Evolutionary conservation across 2,888 invertebrate genomes (phyloP).

Genomic region (Oegoconia quadripuncta): DNA sequence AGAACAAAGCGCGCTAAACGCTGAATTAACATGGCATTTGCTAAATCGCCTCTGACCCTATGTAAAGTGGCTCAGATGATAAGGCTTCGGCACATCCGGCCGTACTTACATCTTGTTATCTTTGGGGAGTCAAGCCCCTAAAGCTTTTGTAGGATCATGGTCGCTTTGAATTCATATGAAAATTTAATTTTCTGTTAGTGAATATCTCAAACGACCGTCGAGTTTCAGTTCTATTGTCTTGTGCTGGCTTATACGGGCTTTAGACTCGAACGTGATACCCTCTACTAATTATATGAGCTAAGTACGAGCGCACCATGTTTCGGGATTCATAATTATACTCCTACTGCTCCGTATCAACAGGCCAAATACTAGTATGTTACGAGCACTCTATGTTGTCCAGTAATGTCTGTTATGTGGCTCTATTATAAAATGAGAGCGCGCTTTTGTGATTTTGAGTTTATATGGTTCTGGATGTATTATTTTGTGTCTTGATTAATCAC

Average conservation of each 20-base stretch:
- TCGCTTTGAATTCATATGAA: conserved; percentile 67
- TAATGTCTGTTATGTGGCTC: conserved; percentile 40
- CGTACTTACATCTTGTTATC: conserved; percentile 67
- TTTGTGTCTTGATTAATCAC: too few relatives aligned
- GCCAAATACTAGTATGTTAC: too few relatives aligned
- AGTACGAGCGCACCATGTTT: conserved; percentile 63
- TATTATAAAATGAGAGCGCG: too few relatives aligned
- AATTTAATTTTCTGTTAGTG: conserved; percentile 73
- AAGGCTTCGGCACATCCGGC: conserved; percentile 53
- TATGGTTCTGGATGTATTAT: too few relatives aligned
- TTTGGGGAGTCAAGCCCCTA: conserved; percentile 52
- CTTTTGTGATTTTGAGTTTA: too few relatives aligned
- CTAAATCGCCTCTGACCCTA: conserved; percentile 62
- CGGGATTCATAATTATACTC: conserved; percentile 64
- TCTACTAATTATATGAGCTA: conserved; percentile 72
- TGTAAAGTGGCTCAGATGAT: conserved; percentile 59
- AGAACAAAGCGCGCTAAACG: conserved; percentile 62
- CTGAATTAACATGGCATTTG: conserved; percentile 60
- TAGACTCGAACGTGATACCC: conserved; percentile 58
- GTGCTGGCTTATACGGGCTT: conserved; percentile 67
- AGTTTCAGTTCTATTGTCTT: conserved; percentile 69
- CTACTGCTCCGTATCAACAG: conserved; percentile 61
- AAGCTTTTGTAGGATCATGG: conserved; percentile 67
- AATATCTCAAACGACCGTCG: conserved; percentile 61
- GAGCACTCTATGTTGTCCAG: conserved; percentile 52